Evolutionary conservation across 2,113 vertebrate genomes (phyloP).

Genomic region (Microcebus griseorufus): DNA sequence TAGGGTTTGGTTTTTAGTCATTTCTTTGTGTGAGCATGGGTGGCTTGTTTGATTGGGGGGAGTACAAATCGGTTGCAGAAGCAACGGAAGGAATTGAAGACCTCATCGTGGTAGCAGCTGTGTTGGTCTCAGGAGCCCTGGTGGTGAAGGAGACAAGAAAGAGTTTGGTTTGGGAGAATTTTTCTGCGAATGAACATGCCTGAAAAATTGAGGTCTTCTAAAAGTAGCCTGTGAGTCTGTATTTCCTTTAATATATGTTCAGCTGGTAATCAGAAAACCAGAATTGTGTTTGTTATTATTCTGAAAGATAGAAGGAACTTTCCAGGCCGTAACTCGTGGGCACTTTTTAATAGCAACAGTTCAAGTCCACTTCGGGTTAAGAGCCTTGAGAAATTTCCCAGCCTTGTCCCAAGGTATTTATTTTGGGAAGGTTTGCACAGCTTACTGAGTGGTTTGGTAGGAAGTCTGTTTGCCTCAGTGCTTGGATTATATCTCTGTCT

Average conservation of each 20-base stretch:
- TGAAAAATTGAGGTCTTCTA: not conserved
- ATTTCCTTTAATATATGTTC: slow-evolving; percentile 48
- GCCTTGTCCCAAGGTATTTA: slow-evolving; percentile 46
- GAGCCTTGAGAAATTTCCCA: slow-evolving; percentile 58
- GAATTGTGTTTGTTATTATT: slow-evolving; percentile 65
- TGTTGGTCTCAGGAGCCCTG: not conserved
- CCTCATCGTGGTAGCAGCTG: accelerated
- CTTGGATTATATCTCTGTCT: not conserved
- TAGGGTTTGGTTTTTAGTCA: not conserved
- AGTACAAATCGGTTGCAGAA: not conserved
- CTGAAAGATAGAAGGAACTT: slow-evolving; percentile 67
- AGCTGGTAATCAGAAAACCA: slow-evolving; percentile 65
- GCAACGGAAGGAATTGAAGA: not conserved
- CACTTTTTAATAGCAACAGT: slow-evolving; percentile 56
- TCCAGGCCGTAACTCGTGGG: not conserved
- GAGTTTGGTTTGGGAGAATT: not conserved
- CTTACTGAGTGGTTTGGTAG: slow-evolving; percentile 40
- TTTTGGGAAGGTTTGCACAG: slow-evolving; percentile 67
- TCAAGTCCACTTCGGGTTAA: not conserved
- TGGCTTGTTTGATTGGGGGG: not conserved
- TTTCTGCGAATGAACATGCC: not conserved
- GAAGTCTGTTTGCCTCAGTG: slow-evolving; percentile 33
- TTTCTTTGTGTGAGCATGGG: not conserved
- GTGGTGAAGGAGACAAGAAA: not conserved
- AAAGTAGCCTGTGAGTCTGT: slow-evolving; percentile 53